A percentile compares a stretch with the other conserved stretches of the same genome.
These are phyloP conservation scores for Patiria miniata DNA, from an alignment of 35 echinoderm and acorn worm species.

Conservation along the genomic window DNA sequence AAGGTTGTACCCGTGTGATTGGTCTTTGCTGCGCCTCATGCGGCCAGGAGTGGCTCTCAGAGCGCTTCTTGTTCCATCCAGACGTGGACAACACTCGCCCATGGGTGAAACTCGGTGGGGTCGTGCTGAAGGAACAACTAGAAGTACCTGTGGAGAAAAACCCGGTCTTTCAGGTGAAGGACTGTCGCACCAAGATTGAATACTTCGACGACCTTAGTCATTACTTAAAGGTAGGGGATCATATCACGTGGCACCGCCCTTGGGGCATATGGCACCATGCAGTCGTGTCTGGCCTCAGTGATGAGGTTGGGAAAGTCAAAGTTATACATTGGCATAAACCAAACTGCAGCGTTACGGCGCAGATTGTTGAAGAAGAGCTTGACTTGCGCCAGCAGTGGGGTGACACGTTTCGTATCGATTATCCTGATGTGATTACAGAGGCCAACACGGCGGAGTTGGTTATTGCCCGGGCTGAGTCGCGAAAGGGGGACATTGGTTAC, in stretches of 20 bases:
- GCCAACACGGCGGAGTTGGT: conserved; percentile 40
- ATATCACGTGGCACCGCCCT: conserved; percentile 47
- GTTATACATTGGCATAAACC: conserved; percentile 36
- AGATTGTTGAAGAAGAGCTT: not conserved
- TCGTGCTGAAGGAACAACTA: not conserved
- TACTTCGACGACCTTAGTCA: not conserved
- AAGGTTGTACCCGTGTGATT: not conserved
- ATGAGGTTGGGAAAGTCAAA: not conserved
- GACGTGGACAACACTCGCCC: not conserved
- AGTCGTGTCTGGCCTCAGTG: conserved; percentile 19
- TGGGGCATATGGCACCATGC: conserved; percentile 57
- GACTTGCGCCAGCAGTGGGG: not conserved
- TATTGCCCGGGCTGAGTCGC: conserved; percentile 15
- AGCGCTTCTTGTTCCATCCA: conserved; percentile 10
- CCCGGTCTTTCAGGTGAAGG: not conserved
- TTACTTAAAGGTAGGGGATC: conserved; percentile 43
- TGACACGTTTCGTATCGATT: conserved; percentile 29
- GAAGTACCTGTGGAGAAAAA: not conserved
- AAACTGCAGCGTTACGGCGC: not conserved
- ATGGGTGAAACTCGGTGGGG: not conserved
- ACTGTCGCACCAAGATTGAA: not conserved
- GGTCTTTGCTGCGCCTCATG: conserved; percentile 36
- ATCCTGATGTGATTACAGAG: conserved; percentile 7
- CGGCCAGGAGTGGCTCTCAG: conserved; percentile 49
- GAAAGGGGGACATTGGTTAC: conserved; percentile 32